Evolutionary conservation across 2,888 invertebrate genomes (phyloP).

Genomic region (Mesorhabditis sp.): DNA sequence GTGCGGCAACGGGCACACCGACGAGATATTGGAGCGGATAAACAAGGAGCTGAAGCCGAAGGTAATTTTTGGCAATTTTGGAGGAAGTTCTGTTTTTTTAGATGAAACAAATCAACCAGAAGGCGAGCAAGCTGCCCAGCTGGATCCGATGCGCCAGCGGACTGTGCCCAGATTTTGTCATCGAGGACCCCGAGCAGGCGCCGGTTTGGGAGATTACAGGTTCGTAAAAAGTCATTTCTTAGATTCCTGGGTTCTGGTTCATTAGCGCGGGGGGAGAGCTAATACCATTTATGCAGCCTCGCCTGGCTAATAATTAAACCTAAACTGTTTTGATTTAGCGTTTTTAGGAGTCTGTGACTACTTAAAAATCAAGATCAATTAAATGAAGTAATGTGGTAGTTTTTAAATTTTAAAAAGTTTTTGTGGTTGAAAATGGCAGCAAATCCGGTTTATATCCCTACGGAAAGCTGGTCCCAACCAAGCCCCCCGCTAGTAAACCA

Average conservation of each 20-base stretch:
- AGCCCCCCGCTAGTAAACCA: too few relatives aligned
- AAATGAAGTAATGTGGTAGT: neutral
- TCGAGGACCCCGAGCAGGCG: slow-evolving; percentile 75
- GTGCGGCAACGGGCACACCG: slow-evolving; percentile 75
- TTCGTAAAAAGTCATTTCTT: neutral
- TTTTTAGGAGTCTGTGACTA: too few relatives aligned
- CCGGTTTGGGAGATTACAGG: slow-evolving; percentile 89
- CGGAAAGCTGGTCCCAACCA: too few relatives aligned
- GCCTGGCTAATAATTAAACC: too few relatives aligned
- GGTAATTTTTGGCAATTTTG: slow-evolving; percentile 62
- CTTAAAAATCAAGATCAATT: too few relatives aligned
- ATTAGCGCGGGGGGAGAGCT: too few relatives aligned
- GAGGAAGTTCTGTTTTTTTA: slow-evolving; percentile 14
- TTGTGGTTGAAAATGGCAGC: too few relatives aligned
- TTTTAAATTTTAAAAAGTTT: too few relatives aligned
- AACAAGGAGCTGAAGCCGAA: slow-evolving; percentile 67
- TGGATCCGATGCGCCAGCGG: slow-evolving; percentile 81
- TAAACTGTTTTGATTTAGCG: too few relatives aligned
- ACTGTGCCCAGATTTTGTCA: slow-evolving; percentile 84
- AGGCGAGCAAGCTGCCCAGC: slow-evolving; percentile 70
- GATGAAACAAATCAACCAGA: slow-evolving; percentile 56
- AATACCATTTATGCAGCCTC: too few relatives aligned
- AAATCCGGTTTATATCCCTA: too few relatives aligned
- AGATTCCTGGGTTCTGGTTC: neutral
- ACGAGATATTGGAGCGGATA: slow-evolving; percentile 75